Conservation (phyloP, 2,888 invertebrate species). For the Erpobdella octoculata region DNA sequence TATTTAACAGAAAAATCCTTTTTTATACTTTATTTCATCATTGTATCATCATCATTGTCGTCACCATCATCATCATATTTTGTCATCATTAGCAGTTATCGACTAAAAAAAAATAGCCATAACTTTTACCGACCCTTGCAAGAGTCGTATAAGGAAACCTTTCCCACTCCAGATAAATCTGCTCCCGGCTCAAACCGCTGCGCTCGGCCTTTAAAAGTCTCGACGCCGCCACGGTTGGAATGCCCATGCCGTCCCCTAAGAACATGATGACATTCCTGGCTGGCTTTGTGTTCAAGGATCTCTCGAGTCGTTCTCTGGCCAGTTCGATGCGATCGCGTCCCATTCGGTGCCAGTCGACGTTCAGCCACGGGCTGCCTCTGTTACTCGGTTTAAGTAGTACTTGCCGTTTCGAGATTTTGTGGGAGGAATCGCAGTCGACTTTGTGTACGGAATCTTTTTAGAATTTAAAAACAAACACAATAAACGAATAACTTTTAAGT, state of each 20-base stretch:
- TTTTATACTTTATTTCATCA: too few relatives aligned
- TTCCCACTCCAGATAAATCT: slow-evolving; percentile 64
- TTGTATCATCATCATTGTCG: too few relatives aligned
- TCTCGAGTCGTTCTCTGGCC: neutral
- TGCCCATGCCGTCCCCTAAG: slow-evolving; percentile 54
- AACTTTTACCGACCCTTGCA: slow-evolving; percentile 61
- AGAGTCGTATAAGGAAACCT: slow-evolving; percentile 65
- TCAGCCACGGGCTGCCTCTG: neutral
- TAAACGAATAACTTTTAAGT: too few relatives aligned
- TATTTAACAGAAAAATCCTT: too few relatives aligned
- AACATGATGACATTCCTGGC: slow-evolving; percentile 48
- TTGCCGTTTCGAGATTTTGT: neutral
- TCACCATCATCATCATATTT: too few relatives aligned
- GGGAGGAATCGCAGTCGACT: too few relatives aligned
- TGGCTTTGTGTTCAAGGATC: neutral
- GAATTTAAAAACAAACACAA: too few relatives aligned
- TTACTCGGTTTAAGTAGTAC: neutral
- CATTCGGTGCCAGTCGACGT: slow-evolving; percentile 11
- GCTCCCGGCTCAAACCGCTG: slow-evolving; percentile 56
- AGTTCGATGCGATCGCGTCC: neutral
- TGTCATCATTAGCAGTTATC: too few relatives aligned
- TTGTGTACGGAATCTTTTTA: too few relatives aligned
- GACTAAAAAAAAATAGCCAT: too few relatives aligned
- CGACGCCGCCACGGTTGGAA: slow-evolving; percentile 51
- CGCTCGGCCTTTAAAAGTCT: slow-evolving; percentile 43